Evolutionary conservation across 1,140 invertebrate genomes (phyloP), one percentile per base, ranked within the genome.

Genomic region (Luehdorfia chinensis): DNA sequence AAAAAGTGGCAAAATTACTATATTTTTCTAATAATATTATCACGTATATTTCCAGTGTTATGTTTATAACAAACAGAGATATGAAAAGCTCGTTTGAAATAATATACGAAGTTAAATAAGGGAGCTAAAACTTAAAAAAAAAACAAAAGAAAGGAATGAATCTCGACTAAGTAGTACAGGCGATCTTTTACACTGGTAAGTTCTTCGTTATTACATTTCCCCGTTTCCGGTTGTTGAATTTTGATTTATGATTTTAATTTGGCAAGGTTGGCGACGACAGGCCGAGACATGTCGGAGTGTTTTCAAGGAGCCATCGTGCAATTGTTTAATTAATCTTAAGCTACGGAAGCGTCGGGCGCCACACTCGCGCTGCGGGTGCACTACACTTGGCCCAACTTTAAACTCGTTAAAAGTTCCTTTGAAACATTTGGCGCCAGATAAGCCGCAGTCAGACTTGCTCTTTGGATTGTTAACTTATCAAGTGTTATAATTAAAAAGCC

Each of bases 241-340:
- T 83, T 86, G 81, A 86, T 86, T 86, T 86, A 86, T 86, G 73
- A 63, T 65, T 81, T 85, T 84, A 85, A 85, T 85, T 85, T 84
- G 75, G 77, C 79, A 76, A 81, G 70, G 77, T 80, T 81, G 72
- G 68, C 74, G 79, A 75, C 79, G 77, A 81, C 81, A 79, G 81
- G 63, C 77, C 72, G 78, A 81, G 79, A 85, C 81, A 85, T 76
- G 79, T 81, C 75, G 72, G 81, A 85, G 81, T 84, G 76, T 80
- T 81, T 79, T 85, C 77, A 81, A 83, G 75, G 66, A 84, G 78
- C 74, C 81, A 81, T 83, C 81, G 76, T 73, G 81, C 81, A 80
- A 81, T 84, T 84, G 81, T 85, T 85, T 85, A 85, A 85, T 85
- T 85, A 85, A 85, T 85, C 81, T 84, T 78, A 76, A 73, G 76